Conservation (phyloP, 2,113 vertebrate species). For the pig (Sus scrofa) region T2T-Sscrofa CM000814.6:130532501-130533000, state of each 20-base stretch:
- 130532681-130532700: background rate
- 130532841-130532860: background rate
- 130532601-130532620: background rate
- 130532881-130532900: background rate
- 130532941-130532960: background rate
- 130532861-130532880: background rate
- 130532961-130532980: background rate
- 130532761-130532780: background rate
- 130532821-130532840: background rate
- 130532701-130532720: background rate
- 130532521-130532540: background rate
- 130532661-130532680: background rate
- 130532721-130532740: too few relatives aligned
- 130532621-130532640: background rate
- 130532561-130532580: background rate
- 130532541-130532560: background rate
- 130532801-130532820: background rate
- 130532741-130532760: background rate
- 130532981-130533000: background rate
- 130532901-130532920: background rate
- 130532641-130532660: background rate
- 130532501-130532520: background rate
- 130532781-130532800: slow-evolving; percentile 19
- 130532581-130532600: background rate
- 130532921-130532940: background rate